A percentile compares a stretch with the other conserved stretches of the same genome.
Conservation (phyloP, 2,888 invertebrate species). For the Spilosoma lubricipeda region DNA sequence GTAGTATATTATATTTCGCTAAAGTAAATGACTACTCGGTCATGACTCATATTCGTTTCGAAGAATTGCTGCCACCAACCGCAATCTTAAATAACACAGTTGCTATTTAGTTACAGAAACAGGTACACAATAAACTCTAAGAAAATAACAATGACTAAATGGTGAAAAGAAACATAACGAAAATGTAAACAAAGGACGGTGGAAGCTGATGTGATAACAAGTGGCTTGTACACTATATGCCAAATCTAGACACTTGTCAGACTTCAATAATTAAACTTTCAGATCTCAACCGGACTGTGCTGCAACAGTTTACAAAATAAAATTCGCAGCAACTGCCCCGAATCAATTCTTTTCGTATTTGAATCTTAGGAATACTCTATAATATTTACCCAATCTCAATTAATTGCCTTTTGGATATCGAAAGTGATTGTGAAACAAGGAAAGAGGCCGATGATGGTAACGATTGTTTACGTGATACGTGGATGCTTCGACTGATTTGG, state of each 20-base stretch:
- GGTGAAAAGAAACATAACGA: not conserved
- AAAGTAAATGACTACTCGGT: not conserved
- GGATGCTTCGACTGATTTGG: conserved; percentile 59
- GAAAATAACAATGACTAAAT: not conserved
- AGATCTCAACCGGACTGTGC: not conserved
- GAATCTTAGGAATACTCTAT: not conserved
- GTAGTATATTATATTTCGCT: not conserved
- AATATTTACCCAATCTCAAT: not conserved
- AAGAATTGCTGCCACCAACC: conserved; percentile 1
- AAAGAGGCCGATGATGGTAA: conserved; percentile 47
- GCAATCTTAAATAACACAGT: not conserved
- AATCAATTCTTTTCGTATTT: not conserved
- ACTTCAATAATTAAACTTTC: not conserved
- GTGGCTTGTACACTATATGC: not conserved
- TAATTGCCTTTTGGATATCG: conserved; percentile 32
- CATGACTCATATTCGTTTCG: not conserved
- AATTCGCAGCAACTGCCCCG: not conserved
- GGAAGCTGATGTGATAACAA: not conserved
- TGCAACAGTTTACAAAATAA: not conserved
- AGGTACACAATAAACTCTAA: not conserved
- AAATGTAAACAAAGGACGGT: not conserved
- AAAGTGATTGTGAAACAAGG: conserved; percentile 63
- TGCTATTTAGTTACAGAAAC: not conserved
- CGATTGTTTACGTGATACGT: conserved; percentile 40
- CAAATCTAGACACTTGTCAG: not conserved